Conservation (phyloP, 92 coral and sea anemone species). For the Palythoa caribaeorum region DNA sequence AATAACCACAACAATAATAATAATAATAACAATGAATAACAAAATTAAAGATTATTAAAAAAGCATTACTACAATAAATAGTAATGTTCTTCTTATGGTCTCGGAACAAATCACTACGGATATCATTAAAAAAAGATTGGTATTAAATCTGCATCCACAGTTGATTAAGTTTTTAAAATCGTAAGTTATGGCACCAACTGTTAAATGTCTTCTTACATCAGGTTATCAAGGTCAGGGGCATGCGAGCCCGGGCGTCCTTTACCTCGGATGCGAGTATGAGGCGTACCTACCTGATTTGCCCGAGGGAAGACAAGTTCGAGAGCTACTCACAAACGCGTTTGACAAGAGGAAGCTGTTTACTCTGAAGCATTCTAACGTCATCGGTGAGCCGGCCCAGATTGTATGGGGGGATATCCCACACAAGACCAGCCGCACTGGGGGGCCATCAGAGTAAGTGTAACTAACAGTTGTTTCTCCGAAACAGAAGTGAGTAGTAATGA, state of each 20-base stretch:
- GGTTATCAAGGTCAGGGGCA: slow-evolving; percentile 13
- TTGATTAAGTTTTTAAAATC: no score
- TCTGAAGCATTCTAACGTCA: background rate
- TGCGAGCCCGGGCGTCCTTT: slow-evolving; percentile 8
- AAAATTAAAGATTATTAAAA: no score
- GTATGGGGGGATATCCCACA: slow-evolving; percentile 32
- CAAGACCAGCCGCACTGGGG: slow-evolving; percentile 40
- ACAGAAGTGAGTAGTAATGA: no score
- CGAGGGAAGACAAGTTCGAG: slow-evolving; percentile 25
- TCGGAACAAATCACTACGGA: no score
- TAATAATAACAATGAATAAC: no score
- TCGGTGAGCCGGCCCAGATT: slow-evolving; percentile 1
- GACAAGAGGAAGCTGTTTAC: background rate
- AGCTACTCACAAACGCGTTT: slow-evolving; percentile 14
- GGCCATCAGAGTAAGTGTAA: slow-evolving; percentile 24
- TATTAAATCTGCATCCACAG: no score
- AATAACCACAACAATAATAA: no score
- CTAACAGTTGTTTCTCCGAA: no score
- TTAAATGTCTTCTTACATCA: background rate
- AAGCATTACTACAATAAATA: no score
- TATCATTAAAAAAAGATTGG: no score
- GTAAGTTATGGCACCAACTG: no score
- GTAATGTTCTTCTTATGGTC: no score
- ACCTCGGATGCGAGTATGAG: background rate
- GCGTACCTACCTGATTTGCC: slow-evolving; percentile 20